Percentiles rank a stretch among this genome's conserved stretches.
These are phyloP conservation scores for Craniophora ligustri DNA, from an alignment of 2,888 invertebrate genomes.

Conservation along the genomic window DNA sequence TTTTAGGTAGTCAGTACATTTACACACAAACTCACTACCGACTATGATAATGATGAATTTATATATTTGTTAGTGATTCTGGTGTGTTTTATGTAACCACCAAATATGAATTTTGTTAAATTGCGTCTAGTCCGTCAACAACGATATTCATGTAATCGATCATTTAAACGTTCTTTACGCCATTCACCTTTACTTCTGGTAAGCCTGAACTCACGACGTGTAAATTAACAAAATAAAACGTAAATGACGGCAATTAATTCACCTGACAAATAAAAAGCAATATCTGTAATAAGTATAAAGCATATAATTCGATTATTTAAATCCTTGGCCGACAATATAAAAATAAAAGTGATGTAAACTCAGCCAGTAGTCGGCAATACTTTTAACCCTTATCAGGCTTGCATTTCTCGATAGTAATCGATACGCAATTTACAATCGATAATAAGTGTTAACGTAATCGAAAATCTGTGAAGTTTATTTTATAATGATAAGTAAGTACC, in stretches of 20 bases:
- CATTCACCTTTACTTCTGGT: constrained; percentile 7
- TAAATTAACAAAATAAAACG: background rate
- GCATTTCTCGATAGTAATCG: constrained; percentile 51
- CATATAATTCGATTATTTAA: constrained; percentile 38
- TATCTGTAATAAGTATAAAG: constrained; percentile 34
- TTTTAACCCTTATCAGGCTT: constrained; percentile 42
- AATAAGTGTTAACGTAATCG: constrained; percentile 57
- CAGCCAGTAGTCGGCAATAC: constrained; percentile 20
- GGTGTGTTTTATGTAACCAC: no score
- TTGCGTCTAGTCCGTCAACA: background rate
- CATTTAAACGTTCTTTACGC: background rate
- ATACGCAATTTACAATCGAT: constrained; percentile 54
- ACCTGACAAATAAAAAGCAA: constrained; percentile 47
- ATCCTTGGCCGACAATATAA: constrained; percentile 64
- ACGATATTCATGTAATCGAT: background rate
- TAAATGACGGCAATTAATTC: constrained; percentile 50
- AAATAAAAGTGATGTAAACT: constrained; percentile 52
- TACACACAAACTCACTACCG: no score
- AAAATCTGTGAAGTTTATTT: constrained; percentile 41
- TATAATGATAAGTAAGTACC: constrained; percentile 30
- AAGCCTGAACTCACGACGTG: background rate
- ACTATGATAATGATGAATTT: no score
- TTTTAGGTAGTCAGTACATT: no score
- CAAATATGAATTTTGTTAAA: no score
- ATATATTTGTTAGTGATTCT: no score